Percentiles rank a stretch among this genome's conserved stretches.
phyloP scores from a whole-genome alignment of 2,888 invertebrate genomes.

The Criorhina ranunculi region DNA sequence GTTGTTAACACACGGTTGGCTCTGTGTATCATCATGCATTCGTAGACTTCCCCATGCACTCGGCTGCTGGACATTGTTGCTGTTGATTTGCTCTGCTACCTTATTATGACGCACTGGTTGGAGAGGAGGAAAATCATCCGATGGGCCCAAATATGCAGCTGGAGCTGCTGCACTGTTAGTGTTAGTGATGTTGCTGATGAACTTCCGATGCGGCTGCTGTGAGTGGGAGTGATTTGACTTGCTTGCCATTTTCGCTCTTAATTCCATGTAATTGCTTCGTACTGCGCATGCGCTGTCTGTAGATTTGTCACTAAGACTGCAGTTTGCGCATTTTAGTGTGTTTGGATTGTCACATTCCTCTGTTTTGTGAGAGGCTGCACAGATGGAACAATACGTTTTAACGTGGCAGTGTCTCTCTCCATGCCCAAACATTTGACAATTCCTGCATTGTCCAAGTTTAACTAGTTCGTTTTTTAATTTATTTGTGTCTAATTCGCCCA shows the following conservation, averaged over 20 bases:
- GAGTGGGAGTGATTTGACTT: neutral
- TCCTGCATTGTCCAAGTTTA: neutral
- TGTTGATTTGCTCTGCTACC: neutral
- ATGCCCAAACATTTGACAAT: constrained; percentile 14
- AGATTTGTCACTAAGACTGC: neutral
- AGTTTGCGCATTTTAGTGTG: constrained; percentile 1
- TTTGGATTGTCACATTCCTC: neutral
- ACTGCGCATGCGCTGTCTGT: neutral
- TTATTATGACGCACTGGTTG: neutral
- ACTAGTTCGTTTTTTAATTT: too few relatives aligned
- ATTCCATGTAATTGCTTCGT: neutral
- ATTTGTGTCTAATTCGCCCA: too few relatives aligned
- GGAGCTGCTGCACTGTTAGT: neutral
- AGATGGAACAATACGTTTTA: constrained; percentile 13
- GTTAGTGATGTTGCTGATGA: neutral
- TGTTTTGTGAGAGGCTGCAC: constrained; percentile 17
- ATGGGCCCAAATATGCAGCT: too few relatives aligned
- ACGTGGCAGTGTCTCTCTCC: constrained; percentile 32
- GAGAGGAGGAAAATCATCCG: neutral
- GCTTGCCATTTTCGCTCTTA: neutral
- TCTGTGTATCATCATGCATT: neutral
- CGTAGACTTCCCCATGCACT: too few relatives aligned
- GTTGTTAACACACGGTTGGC: neutral
- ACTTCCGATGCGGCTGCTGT: neutral
- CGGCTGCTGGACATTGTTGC: too few relatives aligned